A percentile compares a stretch with the other conserved stretches of the same genome.
Conservation (phyloP, 2,888 invertebrate species). For the Dryadula phaetusa region DNA sequence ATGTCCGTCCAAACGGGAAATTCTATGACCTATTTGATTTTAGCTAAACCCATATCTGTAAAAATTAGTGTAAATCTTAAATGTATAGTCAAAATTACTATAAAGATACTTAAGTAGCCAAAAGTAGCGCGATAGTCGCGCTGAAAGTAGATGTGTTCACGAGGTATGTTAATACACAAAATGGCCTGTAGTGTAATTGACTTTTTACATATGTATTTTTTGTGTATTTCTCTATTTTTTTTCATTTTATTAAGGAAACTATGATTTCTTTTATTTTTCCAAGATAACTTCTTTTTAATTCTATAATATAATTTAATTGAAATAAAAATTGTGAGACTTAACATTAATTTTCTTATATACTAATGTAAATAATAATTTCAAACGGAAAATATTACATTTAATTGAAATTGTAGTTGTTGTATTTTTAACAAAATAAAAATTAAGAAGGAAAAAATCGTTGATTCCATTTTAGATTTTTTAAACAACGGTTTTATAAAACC, state of each 20-base stretch:
- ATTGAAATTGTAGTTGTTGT: constrained; percentile 27
- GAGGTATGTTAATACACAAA: constrained; percentile 13
- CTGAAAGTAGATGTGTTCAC: constrained; percentile 41
- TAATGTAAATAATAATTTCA: constrained; percentile 58
- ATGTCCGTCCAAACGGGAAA: constrained; percentile 79
- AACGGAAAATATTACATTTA: constrained; percentile 22
- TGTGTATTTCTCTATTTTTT: constrained; percentile 38
- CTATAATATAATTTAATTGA: neutral
- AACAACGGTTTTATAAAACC: constrained; percentile 32
- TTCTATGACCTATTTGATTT: constrained; percentile 63
- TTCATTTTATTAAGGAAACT: constrained; percentile 46
- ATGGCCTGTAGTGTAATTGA: constrained; percentile 61
- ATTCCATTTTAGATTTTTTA: constrained; percentile 33
- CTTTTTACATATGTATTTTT: constrained; percentile 62
- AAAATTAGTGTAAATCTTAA: constrained; percentile 61
- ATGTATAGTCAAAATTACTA: constrained; percentile 46
- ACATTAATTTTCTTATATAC: constrained; percentile 54
- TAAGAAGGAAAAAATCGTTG: neutral
- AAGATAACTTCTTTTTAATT: constrained; percentile 26
- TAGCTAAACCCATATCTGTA: constrained; percentile 57
- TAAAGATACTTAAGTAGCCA: constrained; percentile 39
- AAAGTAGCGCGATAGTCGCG: constrained; percentile 35
- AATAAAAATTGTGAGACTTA: constrained; percentile 53
- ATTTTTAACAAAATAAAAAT: constrained; percentile 29
- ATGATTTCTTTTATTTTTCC: too few relatives aligned